Percentiles rank a stretch among this genome's conserved stretches.
Conservation (phyloP, 1,140 invertebrate genomes). For the Theocolax elegans region DNA sequence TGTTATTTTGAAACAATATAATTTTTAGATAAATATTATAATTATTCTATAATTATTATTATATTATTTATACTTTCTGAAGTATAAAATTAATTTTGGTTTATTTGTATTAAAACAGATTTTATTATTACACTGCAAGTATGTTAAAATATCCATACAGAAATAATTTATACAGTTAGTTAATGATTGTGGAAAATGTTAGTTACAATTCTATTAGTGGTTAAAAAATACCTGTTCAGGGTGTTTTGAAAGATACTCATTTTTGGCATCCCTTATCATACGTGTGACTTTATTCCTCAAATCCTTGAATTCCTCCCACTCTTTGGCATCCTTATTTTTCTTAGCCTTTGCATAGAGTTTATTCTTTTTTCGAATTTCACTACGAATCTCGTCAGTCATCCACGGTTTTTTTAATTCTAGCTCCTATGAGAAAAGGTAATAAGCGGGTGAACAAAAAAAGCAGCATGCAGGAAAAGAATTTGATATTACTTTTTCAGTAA, state of each 20-base stretch:
- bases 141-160: constrained; percentile 4
- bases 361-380: constrained; percentile 69
- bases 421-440: constrained; percentile 55
- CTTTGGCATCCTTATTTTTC: constrained; percentile 66
- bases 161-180: neutral
- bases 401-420: constrained; percentile 67
- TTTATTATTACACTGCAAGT: no score
- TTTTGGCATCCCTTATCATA: constrained; percentile 69
- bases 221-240: constrained; percentile 65
- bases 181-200: neutral
- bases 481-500: neutral
- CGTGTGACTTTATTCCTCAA: constrained; percentile 68
- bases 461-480: constrained; percentile 27
- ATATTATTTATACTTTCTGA: no score
- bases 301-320: constrained; percentile 70
- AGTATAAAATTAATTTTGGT: no score
- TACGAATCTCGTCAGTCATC: constrained; percentile 70
- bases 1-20: no score
- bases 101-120: no score
- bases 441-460: constrained; percentile 30
- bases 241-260: constrained; percentile 67
- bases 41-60: no score
- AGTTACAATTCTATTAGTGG: neutral
- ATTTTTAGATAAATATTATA: no score
- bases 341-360: constrained; percentile 68